A percentile compares a stretch with the other conserved stretches of the same genome.
Evolutionary conservation across 64 coral and sea anemone species (phyloP).

Genomic region (Stichodactyla helianthus): DNA sequence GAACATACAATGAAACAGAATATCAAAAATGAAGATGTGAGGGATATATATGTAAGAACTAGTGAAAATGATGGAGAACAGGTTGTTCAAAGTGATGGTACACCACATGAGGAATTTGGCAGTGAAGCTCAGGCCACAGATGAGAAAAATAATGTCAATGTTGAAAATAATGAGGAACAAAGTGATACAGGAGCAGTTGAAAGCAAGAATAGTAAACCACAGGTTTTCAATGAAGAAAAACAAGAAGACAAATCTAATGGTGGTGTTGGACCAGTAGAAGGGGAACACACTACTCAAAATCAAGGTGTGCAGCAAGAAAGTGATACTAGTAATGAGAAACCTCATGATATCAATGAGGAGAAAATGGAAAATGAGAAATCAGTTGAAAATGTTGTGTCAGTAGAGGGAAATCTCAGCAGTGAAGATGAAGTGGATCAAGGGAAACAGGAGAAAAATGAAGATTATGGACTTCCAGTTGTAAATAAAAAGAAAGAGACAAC

Average conservation of each 20-base stretch:
- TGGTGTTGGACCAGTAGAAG: background rate
- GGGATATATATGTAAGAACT: background rate
- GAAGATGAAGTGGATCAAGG: too few species aligned
- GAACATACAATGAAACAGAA: background rate
- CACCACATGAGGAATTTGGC: background rate
- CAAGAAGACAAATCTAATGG: background rate
- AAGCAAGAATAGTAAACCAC: background rate
- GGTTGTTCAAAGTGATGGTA: background rate
- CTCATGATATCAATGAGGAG: background rate
- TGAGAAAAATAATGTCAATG: background rate
- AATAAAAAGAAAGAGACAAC: background rate
- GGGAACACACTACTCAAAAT: background rate
- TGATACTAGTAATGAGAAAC: background rate
- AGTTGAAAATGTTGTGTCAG: background rate
- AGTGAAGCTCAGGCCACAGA: background rate
- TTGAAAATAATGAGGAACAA: background rate
- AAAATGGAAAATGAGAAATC: background rate
- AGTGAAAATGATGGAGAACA: background rate
- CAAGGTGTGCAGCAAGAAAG: background rate
- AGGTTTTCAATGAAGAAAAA: background rate
- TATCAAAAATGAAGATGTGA: background rate
- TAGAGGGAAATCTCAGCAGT: background rate
- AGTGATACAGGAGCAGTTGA: background rate
- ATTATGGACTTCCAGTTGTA: background rate
- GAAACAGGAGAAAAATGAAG: background rate